phyloP scores from a whole-genome alignment of 2,888 invertebrate species.

The Cacoxenus indagator region DNA sequence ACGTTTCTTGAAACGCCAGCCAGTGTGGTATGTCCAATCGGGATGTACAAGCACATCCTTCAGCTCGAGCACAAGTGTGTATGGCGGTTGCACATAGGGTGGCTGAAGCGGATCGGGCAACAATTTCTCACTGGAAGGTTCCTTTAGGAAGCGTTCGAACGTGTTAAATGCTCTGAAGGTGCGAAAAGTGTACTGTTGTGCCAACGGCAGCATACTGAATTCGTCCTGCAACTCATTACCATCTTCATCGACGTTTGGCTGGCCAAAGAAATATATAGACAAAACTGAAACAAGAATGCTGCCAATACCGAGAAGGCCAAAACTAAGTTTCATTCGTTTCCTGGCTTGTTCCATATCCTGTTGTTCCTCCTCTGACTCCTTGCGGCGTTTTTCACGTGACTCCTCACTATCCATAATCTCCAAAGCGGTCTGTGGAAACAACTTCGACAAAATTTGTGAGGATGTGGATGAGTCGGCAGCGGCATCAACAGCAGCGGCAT shows the following conservation, averaged over 20 bases:
- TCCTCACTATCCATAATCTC: constrained; percentile 72
- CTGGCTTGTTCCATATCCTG: constrained; percentile 79
- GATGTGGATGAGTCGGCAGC: constrained; percentile 17
- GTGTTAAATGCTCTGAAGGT: constrained; percentile 80
- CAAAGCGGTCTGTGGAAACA: constrained; percentile 74
- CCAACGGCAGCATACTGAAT: constrained; percentile 77
- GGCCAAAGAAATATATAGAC: constrained; percentile 79
- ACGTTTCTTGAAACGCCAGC: constrained; percentile 98
- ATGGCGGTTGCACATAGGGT: constrained; percentile 95
- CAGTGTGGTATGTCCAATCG: constrained; percentile 98
- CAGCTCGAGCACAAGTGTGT: constrained; percentile 95
- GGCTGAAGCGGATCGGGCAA: constrained; percentile 92
- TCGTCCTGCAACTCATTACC: constrained; percentile 82
- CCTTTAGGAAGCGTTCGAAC: constrained; percentile 85
- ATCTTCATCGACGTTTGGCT: constrained; percentile 79
- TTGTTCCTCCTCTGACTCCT: constrained; percentile 74
- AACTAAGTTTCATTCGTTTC: constrained; percentile 79
- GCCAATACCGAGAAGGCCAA: constrained; percentile 75
- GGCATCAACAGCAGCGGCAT: background rate
- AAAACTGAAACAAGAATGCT: constrained; percentile 75
- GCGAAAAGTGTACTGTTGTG: constrained; percentile 79
- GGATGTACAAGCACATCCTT: constrained; percentile 97
- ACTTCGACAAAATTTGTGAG: constrained; percentile 71
- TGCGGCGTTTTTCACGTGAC: constrained; percentile 72
- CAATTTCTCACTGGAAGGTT: constrained; percentile 93